Evolutionary conservation across 1,140 invertebrate genomes (phyloP).

Genomic region (Papilio machaon): DNA sequence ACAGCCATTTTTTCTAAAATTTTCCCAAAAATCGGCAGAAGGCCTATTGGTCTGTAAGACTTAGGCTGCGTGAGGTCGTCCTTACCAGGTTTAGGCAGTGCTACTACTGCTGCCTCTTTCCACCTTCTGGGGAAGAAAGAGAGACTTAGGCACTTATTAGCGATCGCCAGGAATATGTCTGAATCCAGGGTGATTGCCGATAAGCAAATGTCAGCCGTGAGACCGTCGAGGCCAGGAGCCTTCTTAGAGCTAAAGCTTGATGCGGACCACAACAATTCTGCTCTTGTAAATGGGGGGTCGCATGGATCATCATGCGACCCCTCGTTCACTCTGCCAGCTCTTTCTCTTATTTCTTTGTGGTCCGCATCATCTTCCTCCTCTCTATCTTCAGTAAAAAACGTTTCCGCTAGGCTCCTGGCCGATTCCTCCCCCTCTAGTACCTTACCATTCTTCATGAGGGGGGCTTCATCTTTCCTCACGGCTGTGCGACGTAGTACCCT

Average conservation of each 20-base stretch:
- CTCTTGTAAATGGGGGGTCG: constrained; percentile 5
- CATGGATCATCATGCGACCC: not conserved
- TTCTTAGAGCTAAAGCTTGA: constrained; percentile 47
- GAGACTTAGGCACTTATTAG: constrained; percentile 38
- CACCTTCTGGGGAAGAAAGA: constrained; percentile 31
- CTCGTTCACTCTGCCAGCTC: not conserved
- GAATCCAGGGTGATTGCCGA: constrained; percentile 6
- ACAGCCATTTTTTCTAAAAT: not conserved
- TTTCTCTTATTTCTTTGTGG: not conserved
- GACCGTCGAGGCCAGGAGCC: constrained; percentile 45
- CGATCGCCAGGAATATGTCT: constrained; percentile 24
- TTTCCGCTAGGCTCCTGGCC: not conserved
- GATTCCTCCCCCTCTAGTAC: not conserved
- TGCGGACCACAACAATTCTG: not conserved
- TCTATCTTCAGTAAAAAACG: not conserved
- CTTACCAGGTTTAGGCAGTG: constrained; percentile 31
- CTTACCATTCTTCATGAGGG: not conserved
- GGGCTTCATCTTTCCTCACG: constrained; percentile 3
- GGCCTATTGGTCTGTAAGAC: not conserved
- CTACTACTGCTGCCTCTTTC: constrained; percentile 29
- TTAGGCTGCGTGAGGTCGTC: constrained; percentile 17
- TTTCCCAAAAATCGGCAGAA: not conserved
- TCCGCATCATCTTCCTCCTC: not conserved
- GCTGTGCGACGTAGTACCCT: not conserved
- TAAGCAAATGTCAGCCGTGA: constrained; percentile 45